A percentile compares a stretch with the other conserved stretches of the same genome.
Conservation (phyloP, 1,140 invertebrate genomes). For the Aradophagus sp. region DNA sequence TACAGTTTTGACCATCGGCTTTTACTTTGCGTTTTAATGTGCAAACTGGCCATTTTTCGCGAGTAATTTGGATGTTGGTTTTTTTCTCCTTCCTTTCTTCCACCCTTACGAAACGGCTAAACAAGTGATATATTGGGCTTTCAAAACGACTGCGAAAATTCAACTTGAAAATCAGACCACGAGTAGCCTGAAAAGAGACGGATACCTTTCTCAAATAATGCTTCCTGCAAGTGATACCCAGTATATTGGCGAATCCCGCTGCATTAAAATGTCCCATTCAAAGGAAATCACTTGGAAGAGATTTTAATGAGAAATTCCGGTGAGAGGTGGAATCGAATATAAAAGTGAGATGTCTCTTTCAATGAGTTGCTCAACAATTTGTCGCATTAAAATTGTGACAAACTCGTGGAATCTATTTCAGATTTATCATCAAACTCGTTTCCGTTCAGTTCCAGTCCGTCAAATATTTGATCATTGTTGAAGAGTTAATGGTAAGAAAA, state of each 20-base stretch:
- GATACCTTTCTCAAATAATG: conserved; percentile 54
- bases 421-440: conserved; percentile 31
- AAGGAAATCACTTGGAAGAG: conserved; percentile 51
- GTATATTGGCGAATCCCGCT: conserved; percentile 47
- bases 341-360: conserved; percentile 43
- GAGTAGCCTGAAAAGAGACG: conserved; percentile 48
- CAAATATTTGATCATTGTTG: conserved; percentile 24
- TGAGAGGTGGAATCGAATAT: conserved; percentile 39
- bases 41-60: too few species aligned
- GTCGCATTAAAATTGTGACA: conserved; percentile 39
- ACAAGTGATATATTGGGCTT: conserved; percentile 52
- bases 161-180: conserved; percentile 48
- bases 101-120: too few species aligned
- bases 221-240: conserved; percentile 53
- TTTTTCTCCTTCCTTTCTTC: too few species aligned
- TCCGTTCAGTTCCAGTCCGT: conserved; percentile 12
- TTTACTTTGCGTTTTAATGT: too few species aligned
- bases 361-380: conserved; percentile 44
- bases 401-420: conserved; percentile 18
- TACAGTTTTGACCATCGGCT: too few species aligned
- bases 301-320: conserved; percentile 52
- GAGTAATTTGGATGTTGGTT: too few species aligned
- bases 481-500: conserved; percentile 12
- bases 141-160: conserved; percentile 46
- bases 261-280: conserved; percentile 56